These are phyloP conservation scores for Trogon melanurus DNA, from an alignment of 2,113 vertebrate species.

Conservation along the genomic window DNA sequence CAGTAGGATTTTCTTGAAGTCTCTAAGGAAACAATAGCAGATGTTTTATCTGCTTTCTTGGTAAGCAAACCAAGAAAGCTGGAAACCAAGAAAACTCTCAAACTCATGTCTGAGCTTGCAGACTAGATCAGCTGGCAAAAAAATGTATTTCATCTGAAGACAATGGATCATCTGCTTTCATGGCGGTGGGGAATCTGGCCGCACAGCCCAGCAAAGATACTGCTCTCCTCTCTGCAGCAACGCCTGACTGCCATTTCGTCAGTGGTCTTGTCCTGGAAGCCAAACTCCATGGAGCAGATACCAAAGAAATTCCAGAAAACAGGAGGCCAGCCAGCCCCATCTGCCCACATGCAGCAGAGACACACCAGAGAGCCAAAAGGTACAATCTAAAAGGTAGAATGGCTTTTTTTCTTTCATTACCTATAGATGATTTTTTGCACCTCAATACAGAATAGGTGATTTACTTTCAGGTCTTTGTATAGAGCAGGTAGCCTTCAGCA, in stretches of 20 bases:
- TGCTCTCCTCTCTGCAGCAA: not conserved
- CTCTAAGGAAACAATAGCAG: not conserved
- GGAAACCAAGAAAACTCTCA: not conserved
- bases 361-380: not conserved
- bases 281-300: not conserved
- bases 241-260: not conserved
- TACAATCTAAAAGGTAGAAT: not conserved
- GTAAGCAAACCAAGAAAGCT: not conserved
- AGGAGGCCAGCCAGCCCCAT: not conserved
- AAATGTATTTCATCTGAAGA: not conserved
- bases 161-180: not conserved
- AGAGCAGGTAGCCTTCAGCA: not conserved
- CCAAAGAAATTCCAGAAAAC: not conserved
- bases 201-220: not conserved
- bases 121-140: not conserved
- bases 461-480: conserved; percentile 33
- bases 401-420: not conserved
- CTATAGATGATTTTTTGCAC: not conserved
- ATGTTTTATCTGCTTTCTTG: not conserved
- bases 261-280: not conserved
- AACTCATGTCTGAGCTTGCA: not conserved
- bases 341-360: not conserved
- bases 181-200: not conserved
- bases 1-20: not conserved
- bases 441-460: not conserved